Evolutionary conservation across 2,888 invertebrate species (phyloP), one percentile per base, ranked within the genome.

Genomic region (Tenodera sinensis): DNA sequence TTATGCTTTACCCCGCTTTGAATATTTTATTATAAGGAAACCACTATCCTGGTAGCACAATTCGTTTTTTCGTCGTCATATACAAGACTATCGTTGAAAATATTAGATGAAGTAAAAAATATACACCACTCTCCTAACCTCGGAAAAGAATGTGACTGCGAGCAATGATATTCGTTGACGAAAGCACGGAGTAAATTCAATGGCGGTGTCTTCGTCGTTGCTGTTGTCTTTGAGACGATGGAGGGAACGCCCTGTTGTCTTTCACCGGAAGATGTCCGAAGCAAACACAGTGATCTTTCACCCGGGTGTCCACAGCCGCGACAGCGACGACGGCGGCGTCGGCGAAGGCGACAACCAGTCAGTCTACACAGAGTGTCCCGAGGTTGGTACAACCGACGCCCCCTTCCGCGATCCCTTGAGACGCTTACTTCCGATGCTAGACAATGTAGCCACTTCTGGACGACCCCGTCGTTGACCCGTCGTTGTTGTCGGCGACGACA

Each of bases 251-350:
- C 30, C 84, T 34, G 42, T 42, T 34, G 84, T 42, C 30, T 42
- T 34, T 42, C 84, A 42, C 42, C 84, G 84, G 84, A 34, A 34
- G 84, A 34, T 30, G 84, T 20, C 34, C 34, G 15, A 34, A 42
- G 84, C 84, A 28, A 84, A 34, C 12, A 28, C 30, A n/a, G 12
- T n/a, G 30, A 71, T 8, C 25, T 71, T 71, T n/a, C 84, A n/a
- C n/a, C 84, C 28, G 28, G 34, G 84, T 84, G 28, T n/a, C 12
- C 34, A 20, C 47, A 20, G 25, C 42, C 34, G 84, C 83, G 87
- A 81, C 84, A 83, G 30, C 84, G 83, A 84, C 28, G 87, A 87
- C 87, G 89, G 88, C 83, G 87, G 84, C 84, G 87, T 81, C 84
- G 83, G 88, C 28, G 87, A 87, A 34, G 71, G 89, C 27, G 84